Conservation (phyloP, 1,140 invertebrate species). For the Bombus fervidus region DNA sequence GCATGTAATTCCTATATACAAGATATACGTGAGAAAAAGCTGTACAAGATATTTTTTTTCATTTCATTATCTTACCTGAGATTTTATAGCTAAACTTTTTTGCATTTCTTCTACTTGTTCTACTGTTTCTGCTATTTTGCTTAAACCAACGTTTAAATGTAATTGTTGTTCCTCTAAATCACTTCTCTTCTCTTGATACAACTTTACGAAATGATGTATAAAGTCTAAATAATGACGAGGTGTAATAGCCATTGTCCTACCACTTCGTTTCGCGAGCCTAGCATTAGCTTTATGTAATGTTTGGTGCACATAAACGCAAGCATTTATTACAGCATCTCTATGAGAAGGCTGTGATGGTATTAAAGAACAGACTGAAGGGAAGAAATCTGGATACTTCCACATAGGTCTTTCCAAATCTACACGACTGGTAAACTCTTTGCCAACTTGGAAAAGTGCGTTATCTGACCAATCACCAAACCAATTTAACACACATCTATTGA, state of each 20-base stretch:
- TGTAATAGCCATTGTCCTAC: slow-evolving; percentile 98
- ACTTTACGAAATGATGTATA: slow-evolving; percentile 99
- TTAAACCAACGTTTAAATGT: slow-evolving; percentile 98
- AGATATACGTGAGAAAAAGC: background rate
- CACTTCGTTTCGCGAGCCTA: slow-evolving; percentile 94
- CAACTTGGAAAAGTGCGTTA: slow-evolving; percentile 97
- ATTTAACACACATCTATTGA: slow-evolving; percentile 99
- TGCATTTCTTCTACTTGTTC: slow-evolving; percentile 99
- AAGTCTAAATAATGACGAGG: slow-evolving; percentile 99
- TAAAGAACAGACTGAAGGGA: slow-evolving; percentile 92
- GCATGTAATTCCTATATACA: slow-evolving; percentile 92
- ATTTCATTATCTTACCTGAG: slow-evolving; percentile 83
- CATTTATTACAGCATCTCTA: slow-evolving; percentile 98
- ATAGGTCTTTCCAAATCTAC: slow-evolving; percentile 91
- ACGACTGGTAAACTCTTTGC: slow-evolving; percentile 92
- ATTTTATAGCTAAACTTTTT: slow-evolving; percentile 98
- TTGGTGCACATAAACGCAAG: slow-evolving; percentile 99
- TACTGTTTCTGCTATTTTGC: slow-evolving; percentile 99
- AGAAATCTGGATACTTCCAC: slow-evolving; percentile 93
- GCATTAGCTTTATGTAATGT: slow-evolving; percentile 97
- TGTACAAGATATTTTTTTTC: background rate
- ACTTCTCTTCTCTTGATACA: slow-evolving; percentile 98
- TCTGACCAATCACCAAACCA: slow-evolving; percentile 99
- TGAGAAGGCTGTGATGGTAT: slow-evolving; percentile 90
- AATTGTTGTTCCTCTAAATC: slow-evolving; percentile 99